Evolutionary conservation across 2,797 vertebrate genomes (phyloP).

Genomic region (Hippopotamyrus pictus): DNA sequence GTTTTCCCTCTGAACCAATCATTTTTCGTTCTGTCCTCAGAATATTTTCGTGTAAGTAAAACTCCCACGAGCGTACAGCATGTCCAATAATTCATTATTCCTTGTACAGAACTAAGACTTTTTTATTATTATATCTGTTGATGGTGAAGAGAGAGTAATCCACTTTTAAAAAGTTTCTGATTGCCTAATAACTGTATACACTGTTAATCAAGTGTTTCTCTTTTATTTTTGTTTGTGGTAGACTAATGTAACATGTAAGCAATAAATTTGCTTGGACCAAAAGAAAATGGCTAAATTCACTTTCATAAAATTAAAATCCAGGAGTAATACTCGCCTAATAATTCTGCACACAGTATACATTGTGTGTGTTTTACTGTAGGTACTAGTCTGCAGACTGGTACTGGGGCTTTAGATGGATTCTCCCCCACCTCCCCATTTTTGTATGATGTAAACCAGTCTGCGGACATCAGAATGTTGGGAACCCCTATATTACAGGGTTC

Average conservation of each 20-base stretch:
- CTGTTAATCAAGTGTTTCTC: no score
- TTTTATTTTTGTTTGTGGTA: no score
- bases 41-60: no score
- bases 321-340: neutral
- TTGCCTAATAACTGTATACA: no score
- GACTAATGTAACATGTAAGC: neutral
- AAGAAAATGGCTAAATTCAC: neutral
- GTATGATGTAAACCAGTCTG: neutral
- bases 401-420: neutral
- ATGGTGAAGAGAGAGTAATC: no score
- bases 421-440: neutral
- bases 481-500: neutral
- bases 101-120: no score
- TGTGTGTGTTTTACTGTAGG: neutral
- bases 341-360: neutral
- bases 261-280: neutral
- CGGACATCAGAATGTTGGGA: neutral
- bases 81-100: no score
- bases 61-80: no score
- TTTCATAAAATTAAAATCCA: neutral
- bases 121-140: no score
- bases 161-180: no score
- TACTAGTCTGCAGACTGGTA: neutral
- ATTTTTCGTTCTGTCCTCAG: no score
- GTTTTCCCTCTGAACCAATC: neutral